Conservation (phyloP, 1,140 invertebrate species). For the Aphidius gifuensis region DNA sequence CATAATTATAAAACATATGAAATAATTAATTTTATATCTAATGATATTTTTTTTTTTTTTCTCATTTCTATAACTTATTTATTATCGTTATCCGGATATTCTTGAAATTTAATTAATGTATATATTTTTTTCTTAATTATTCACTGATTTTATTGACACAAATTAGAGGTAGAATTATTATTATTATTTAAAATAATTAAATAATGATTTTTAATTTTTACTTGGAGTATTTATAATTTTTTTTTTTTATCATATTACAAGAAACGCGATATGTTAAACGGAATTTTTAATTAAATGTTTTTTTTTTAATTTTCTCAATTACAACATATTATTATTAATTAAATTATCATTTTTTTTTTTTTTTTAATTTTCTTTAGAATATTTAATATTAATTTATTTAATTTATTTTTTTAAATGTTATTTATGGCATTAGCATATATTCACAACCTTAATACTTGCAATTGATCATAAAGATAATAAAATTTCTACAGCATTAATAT, state of each 20-base stretch:
- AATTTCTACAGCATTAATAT: constrained; percentile 17
- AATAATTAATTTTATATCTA: constrained; percentile 1
- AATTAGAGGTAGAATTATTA: too few relatives aligned
- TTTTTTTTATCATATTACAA: background rate
- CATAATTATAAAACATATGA: constrained; percentile 13
- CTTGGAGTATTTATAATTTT: background rate
- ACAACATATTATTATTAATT: background rate
- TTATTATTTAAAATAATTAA: background rate
- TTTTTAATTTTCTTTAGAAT: background rate
- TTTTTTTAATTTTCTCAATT: background rate
- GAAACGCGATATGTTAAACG: background rate
- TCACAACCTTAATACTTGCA: constrained; percentile 52
- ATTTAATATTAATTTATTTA: constrained; percentile 8
- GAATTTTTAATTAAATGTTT: background rate
- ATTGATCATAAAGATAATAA: constrained; percentile 40
- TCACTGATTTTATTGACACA: too few relatives aligned
- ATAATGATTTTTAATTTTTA: background rate
- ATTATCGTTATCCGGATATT: too few relatives aligned
- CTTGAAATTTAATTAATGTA: too few relatives aligned
- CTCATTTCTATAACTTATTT: background rate
- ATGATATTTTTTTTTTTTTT: background rate
- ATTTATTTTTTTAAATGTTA: constrained; percentile 11
- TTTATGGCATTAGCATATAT: constrained; percentile 33
- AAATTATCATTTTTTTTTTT: constrained; percentile 9
- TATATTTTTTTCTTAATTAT: too few relatives aligned